These are phyloP conservation scores for Speoplatyrhinus poulsoni DNA, from an alignment of 2,113 vertebrate species.

Conservation along the genomic window DNA sequence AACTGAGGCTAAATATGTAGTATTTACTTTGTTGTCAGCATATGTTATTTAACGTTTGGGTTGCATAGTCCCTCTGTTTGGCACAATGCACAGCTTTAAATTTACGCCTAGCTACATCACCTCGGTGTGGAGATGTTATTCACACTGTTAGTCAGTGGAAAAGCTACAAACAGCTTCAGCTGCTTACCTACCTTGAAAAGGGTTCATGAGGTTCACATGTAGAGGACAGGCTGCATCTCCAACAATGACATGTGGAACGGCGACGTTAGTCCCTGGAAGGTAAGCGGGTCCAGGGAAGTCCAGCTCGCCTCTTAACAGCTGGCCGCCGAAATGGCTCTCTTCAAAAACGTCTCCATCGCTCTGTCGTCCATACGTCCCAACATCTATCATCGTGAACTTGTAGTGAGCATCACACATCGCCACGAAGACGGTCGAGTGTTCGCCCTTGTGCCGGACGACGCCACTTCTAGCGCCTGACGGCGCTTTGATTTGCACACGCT, in stretches of 20 bases:
- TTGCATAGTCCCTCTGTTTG: too few relatives aligned
- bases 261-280: slow-evolving; percentile 3
- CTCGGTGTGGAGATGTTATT: background rate
- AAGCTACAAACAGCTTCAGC: background rate
- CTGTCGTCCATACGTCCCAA: background rate
- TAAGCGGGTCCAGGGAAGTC: background rate
- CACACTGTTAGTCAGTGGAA: background rate
- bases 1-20: background rate
- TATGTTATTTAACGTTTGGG: background rate
- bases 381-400: background rate
- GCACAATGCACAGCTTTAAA: too few relatives aligned
- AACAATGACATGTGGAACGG: background rate
- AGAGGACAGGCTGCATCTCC: slow-evolving; percentile 17
- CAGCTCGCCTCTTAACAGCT: background rate
- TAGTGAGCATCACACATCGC: background rate
- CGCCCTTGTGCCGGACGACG: background rate
- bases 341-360: slow-evolving; percentile 11
- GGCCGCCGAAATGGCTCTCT: background rate
- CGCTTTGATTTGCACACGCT: background rate
- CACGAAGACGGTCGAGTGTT: background rate
- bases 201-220: slow-evolving; percentile 1
- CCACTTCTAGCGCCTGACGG: background rate
- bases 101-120: background rate
- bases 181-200: background rate
- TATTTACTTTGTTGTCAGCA: background rate